Evolutionary conservation across 2,888 invertebrate genomes (phyloP), one percentile per base, ranked within the genome.

Genomic region (Phragmatobia fuliginosa): DNA sequence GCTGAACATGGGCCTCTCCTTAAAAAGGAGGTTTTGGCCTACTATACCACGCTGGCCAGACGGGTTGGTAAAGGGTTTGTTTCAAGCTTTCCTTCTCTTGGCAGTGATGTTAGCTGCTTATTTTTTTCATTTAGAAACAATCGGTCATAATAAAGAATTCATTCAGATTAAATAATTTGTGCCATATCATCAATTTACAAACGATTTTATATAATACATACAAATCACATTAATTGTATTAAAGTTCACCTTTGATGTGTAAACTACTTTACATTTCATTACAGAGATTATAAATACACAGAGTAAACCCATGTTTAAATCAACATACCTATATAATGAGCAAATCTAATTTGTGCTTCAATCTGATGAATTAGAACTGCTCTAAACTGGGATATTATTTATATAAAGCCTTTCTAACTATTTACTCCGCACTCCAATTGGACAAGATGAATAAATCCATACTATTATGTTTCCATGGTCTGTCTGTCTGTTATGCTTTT

Each of bases 331-430:
- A 49, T 25, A 66, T 56, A 68, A 70, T n/a, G n/a, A n/a, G n/a
- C 68, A 71, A 66, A 77, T 79, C 68, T 74, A 78, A 75, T 78
- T 79, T 78, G 32, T 41, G 36, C 18, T 72, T 61, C 61, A 75
- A 56, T 49, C 59, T 68, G 75, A 75, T 78, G 70, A 79, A 79
- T 69, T 80, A 80, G 74, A 71, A 73, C 64, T 60, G 56, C 62
- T 72, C 77, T 77, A 80, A 74, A 71, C 41, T 62, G 59, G 59
- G 59, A 56, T 31, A 56, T 8, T 28, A 18, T 33, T 14, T 25
- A 36, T n/a, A 1, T 5, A n/a, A 28, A 25, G 14, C 25, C 14
- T 25, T 52, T 52, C 25, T 52, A 14, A 25, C 25, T 52, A 45
- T 21, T 21, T 45, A 7, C 49, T 49, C 21, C 21, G n/a, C n/a